A percentile compares a stretch with the other conserved stretches of the same genome.
Conservation (phyloP, 2,797 vertebrate genomes). For the Carapus acus region DNA sequence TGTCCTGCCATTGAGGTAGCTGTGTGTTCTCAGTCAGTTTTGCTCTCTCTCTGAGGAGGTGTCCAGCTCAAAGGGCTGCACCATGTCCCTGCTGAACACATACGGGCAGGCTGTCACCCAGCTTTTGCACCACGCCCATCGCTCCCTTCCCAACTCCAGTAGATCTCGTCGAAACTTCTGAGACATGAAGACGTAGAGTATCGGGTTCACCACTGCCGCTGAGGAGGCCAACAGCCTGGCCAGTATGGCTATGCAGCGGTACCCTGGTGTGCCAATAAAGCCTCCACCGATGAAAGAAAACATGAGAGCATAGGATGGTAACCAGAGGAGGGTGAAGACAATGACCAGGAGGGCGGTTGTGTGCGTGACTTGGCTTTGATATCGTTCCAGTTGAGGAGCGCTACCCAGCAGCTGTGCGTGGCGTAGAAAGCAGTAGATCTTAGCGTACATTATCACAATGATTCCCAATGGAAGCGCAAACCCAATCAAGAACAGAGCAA, state of each 20-base stretch:
- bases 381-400: constrained; percentile 67
- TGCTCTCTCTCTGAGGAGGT: constrained; percentile 51
- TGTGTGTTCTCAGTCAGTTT: constrained; percentile 32
- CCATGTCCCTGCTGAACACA: constrained; percentile 49
- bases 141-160: constrained; percentile 43
- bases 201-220: constrained; percentile 69
- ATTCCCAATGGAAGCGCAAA: constrained; percentile 69
- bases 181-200: constrained; percentile 74
- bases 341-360: constrained; percentile 73
- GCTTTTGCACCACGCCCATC: constrained; percentile 45
- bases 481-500: constrained; percentile 67
- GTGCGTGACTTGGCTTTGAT: constrained; percentile 75
- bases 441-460: constrained; percentile 71
- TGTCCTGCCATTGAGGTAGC: too few species aligned
- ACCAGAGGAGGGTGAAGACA: constrained; percentile 74
- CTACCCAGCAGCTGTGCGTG: constrained; percentile 44
- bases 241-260: constrained; percentile 51
- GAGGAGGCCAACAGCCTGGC: constrained; percentile 69
- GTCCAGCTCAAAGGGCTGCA: constrained; percentile 66
- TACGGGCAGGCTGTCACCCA: constrained; percentile 39
- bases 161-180: constrained; percentile 71
- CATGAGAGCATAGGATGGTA: constrained; percentile 76
- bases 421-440: constrained; percentile 72
- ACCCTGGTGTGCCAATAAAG: constrained; percentile 6
- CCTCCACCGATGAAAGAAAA: constrained; percentile 61